Percentiles rank a stretch among this genome's conserved stretches.
Conservation (phyloP, 2,888 invertebrate genomes). For the Drosophila suboccidentalis region DNA sequence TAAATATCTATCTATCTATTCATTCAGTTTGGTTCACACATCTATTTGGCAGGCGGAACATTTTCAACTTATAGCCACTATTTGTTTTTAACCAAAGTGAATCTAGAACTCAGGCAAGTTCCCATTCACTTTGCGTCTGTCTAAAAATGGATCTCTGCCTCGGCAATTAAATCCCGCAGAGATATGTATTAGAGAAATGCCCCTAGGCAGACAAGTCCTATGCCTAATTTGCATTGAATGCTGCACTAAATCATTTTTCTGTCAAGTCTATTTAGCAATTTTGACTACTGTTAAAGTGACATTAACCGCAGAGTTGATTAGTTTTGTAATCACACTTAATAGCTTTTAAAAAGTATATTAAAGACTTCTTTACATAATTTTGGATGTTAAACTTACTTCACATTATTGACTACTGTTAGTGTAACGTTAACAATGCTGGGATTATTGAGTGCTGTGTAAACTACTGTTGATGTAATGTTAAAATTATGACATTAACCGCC, state of each 20-base stretch:
- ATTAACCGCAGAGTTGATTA: neutral
- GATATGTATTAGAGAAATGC: conserved; percentile 29
- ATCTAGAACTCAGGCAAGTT: conserved; percentile 27
- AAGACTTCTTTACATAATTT: no score
- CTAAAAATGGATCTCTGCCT: conserved; percentile 66
- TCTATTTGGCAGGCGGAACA: conserved; percentile 45
- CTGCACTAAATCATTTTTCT: conserved; percentile 14
- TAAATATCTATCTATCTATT: conserved; percentile 23
- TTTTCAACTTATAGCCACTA: conserved; percentile 46
- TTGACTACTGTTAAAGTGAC: conserved; percentile 8
- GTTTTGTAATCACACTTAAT: neutral
- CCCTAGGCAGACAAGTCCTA: neutral
- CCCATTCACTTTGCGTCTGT: conserved; percentile 44
- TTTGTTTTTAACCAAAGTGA: conserved; percentile 53
- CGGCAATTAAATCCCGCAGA: conserved; percentile 62
- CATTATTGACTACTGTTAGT: neutral
- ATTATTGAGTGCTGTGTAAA: no score
- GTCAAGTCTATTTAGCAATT: neutral
- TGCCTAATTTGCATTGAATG: conserved; percentile 42
- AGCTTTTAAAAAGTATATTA: neutral
- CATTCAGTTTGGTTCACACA: conserved; percentile 39
- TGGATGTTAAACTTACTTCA: neutral
- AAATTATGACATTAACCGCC: neutral
- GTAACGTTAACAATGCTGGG: neutral
- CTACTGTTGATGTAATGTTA: neutral